These are phyloP conservation scores for Lithobates pipiens DNA, from an alignment of 2,797 vertebrate genomes.

Conservation along the genomic window DNA sequence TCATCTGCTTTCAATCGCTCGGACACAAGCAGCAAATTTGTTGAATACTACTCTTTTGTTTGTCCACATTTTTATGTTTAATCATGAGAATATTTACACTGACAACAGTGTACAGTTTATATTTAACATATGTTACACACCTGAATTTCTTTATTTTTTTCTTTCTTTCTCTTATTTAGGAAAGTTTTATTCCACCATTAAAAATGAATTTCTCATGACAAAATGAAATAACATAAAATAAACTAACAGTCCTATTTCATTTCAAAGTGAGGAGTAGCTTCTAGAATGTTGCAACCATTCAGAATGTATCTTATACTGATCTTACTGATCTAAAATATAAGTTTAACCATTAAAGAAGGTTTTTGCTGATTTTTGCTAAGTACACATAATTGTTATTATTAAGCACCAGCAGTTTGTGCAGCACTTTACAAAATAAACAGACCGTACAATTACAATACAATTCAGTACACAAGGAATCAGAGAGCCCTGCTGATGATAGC, in stretches of 20 bases:
- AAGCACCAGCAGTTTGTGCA: too few species aligned
- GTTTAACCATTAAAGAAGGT: too few species aligned
- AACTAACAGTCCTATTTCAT: neutral
- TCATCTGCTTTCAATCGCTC: constrained; percentile 80
- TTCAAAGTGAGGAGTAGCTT: neutral
- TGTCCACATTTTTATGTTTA: constrained; percentile 74
- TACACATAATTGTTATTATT: too few species aligned
- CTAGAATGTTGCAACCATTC: too few species aligned
- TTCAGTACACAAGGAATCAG: too few species aligned
- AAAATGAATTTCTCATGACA: neutral
- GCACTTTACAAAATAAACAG: too few species aligned
- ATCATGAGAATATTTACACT: constrained; percentile 58
- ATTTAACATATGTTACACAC: constrained; percentile 36
- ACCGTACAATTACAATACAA: too few species aligned
- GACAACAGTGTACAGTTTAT: constrained; percentile 17
- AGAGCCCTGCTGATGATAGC: too few species aligned
- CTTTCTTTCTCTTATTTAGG: neutral
- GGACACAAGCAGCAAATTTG: constrained; percentile 67
- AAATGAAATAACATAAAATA: neutral
- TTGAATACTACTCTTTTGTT: constrained; percentile 70
- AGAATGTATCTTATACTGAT: too few species aligned
- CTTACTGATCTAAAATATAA: too few species aligned
- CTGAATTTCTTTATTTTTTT: constrained; percentile 4
- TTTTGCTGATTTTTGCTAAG: too few species aligned
- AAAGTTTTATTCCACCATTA: neutral